phyloP scores from a whole-genome alignment of 2,888 invertebrate species.

The Dynastes maya region DNA sequence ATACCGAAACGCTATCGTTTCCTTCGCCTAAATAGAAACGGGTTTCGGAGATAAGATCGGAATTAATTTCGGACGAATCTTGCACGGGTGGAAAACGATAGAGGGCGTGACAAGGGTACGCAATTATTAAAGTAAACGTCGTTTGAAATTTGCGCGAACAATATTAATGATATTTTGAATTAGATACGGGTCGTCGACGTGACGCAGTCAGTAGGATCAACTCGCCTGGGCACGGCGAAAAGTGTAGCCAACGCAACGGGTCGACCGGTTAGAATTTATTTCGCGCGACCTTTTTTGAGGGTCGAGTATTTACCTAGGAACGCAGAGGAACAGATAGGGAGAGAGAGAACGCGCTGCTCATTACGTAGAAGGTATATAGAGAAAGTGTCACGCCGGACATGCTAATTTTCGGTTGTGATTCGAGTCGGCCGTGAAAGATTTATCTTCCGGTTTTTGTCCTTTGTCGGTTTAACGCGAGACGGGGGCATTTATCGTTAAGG shows the following conservation, averaged over 20 bases:
- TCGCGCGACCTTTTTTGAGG: slow-evolving; percentile 42
- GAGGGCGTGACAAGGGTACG: slow-evolving; percentile 40
- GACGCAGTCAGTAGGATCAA: slow-evolving; percentile 10
- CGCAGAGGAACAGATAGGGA: neutral
- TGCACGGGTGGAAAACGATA: neutral
- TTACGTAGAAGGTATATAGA: slow-evolving; percentile 25
- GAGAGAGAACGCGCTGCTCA: slow-evolving; percentile 9
- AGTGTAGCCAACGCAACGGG: neutral
- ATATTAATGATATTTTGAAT: slow-evolving; percentile 46
- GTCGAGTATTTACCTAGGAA: slow-evolving; percentile 36
- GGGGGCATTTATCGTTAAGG: slow-evolving; percentile 7
- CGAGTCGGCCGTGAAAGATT: slow-evolving; percentile 46
- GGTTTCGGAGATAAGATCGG: slow-evolving; percentile 32
- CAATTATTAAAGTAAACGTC: slow-evolving; percentile 48
- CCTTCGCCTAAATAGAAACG: neutral
- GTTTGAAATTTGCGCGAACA: slow-evolving; percentile 43
- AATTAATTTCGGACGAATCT: slow-evolving; percentile 34
- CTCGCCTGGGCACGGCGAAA: neutral
- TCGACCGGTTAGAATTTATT: slow-evolving; percentile 29
- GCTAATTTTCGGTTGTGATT: slow-evolving; percentile 47
- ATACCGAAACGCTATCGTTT: neutral
- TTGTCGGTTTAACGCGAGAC: slow-evolving; percentile 38
- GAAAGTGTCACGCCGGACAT: slow-evolving; percentile 29
- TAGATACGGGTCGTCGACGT: slow-evolving; percentile 39
- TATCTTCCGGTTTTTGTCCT: slow-evolving; percentile 45